Evolutionary conservation across 2,797 vertebrate genomes (phyloP).

Genomic region (Agapornis canus): DNA sequence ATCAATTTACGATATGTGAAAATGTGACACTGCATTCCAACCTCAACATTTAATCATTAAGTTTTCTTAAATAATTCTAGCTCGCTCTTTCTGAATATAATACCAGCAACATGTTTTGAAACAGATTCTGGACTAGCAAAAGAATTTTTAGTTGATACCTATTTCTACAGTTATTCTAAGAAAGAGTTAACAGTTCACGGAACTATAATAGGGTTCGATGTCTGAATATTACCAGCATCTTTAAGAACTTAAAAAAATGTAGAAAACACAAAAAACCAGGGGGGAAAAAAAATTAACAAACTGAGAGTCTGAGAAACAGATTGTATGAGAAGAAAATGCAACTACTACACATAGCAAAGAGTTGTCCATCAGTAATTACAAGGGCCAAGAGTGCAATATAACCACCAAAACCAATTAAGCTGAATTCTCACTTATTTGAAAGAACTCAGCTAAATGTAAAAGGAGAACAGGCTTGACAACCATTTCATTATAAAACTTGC

Average conservation of each 20-base stretch:
- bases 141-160: background rate
- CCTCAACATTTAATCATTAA: background rate
- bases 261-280: background rate
- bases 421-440: background rate
- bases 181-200: background rate
- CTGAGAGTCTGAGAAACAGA: background rate
- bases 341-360: background rate
- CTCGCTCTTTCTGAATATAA: background rate
- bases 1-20: background rate
- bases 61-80: background rate
- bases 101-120: background rate
- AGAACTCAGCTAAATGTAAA: background rate
- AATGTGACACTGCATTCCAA: background rate
- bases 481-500: background rate
- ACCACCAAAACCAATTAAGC: background rate
- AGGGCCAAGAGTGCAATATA: background rate
- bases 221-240: background rate
- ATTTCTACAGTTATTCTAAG: background rate
- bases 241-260: background rate
- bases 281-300: background rate
- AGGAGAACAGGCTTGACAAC: background rate
- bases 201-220: background rate
- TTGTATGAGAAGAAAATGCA: background rate
- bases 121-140: background rate
- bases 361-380: background rate